Base-by-base conservation (phyloP, 1,140 invertebrate genomes). In the Bemisia tabaci region DNA sequence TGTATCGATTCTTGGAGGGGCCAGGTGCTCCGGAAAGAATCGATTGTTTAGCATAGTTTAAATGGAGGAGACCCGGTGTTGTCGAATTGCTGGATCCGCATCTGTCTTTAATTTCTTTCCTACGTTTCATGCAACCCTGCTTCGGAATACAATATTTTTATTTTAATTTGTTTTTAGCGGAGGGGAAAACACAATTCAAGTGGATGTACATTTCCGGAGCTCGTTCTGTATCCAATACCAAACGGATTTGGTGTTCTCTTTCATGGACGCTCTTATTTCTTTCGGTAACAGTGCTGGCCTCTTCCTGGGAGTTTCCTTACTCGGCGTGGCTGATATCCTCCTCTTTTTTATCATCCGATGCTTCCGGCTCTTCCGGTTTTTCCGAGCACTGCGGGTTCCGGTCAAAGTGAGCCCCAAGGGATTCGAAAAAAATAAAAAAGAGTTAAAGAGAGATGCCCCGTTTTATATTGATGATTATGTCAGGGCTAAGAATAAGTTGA, bases 261-360 rank as follows among this genome's bases (percentile, higher is more conserved):
- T 69, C 63, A 65, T 74, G 59, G 73, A 74, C 24, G 67, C 73
- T 17, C 39, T 73, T 71, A 71, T 72, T 12, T 64, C 70, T 1
- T 70, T 71, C 26, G 74, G 74, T 22, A 72, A 72, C 11, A 71
- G 73, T 9, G 72, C 68, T 12, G 73, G 73, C 9, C 69, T 75
- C 9, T 75, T 74, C 66, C 62, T 75, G 9, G 74, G 74, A 26
- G 73, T 69, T 5, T 72, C 71, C 12, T 60, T 75, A 12, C 62
- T 75, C 23, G 74, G 74, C 61, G 65, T 39, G 0, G 72, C 64
- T 1, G 74, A 75, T 64, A 33, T 74, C 23, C 22, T 65, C 22
- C 24, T 27, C 62, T 33, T 33, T 21, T n/a, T 64, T 33, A 26
- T 62, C 2, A 62, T n/a, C n/a, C n/a, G n/a, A n/a, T 48, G 5